A percentile compares a stretch with the other conserved stretches of the same genome.
These are phyloP conservation scores for Diorhabda elongata DNA, from an alignment of 1,140 invertebrate genomes.

Conservation along the genomic window DNA sequence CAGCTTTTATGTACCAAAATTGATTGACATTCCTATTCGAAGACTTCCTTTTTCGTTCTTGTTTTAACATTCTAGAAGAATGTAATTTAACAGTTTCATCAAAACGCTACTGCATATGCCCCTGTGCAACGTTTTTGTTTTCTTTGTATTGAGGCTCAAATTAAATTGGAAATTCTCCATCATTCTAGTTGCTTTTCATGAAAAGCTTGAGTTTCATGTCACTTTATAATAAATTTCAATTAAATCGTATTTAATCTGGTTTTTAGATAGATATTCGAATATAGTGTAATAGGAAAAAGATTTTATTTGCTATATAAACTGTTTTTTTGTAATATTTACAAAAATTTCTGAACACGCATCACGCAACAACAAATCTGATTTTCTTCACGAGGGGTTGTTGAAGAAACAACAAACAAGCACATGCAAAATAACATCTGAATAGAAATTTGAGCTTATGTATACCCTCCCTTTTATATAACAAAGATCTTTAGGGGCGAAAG, in stretches of 20 bases:
- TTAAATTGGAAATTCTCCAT: conserved; percentile 29
- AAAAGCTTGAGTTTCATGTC: conserved; percentile 12
- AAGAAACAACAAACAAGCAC: conserved; percentile 9
- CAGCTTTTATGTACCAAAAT: conserved; percentile 10
- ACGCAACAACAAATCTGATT: background rate
- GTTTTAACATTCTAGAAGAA: conserved; percentile 29
- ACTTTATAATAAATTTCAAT: conserved; percentile 19
- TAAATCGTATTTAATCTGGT: conserved; percentile 16
- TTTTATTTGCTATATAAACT: background rate
- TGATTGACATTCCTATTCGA: conserved; percentile 27
- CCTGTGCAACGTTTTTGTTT: conserved; percentile 21
- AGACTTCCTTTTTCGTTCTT: conserved; percentile 29
- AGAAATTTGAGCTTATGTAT: conserved; percentile 15
- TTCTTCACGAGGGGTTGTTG: background rate
- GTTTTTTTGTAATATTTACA: no score
- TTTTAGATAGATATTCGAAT: conserved; percentile 13
- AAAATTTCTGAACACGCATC: no score
- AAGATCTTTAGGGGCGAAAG: conserved; percentile 4
- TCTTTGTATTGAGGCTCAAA: conserved; percentile 24
- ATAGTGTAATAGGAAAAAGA: background rate
- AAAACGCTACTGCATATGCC: conserved; percentile 19
- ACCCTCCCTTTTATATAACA: conserved; percentile 8
- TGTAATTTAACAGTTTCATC: conserved; percentile 29
- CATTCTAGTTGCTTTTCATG: conserved; percentile 10
- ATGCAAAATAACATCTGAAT: conserved; percentile 16